Evolutionary conservation across 2,797 vertebrate genomes (phyloP), one percentile per base, ranked within the genome.

Genomic region (Gymnoscopelus braueri): DNA sequence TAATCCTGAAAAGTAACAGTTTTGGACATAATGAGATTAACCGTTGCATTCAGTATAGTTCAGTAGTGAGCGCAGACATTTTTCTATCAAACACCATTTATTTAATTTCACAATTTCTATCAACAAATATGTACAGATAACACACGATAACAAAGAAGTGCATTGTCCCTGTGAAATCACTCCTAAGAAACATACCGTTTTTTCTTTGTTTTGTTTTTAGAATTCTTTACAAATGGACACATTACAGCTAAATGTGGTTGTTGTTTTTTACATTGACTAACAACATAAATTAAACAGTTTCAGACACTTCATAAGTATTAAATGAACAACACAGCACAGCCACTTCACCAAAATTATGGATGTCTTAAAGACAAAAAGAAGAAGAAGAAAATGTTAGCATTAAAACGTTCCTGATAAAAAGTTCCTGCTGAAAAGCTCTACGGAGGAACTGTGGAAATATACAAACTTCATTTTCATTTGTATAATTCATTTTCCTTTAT

Each of bases 71-170:
- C 26, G 29, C n/a, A 29, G 11, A 47, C n/a, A 13, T 52, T 63
- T 77, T 80, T 74, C 63, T 89, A 89, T 90, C 81, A 91, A 90
- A 91, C 80, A 77, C 15, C 63, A 85, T 90, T 85, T 87, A 91
- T 88, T 89, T 65, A 82, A 85, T 77, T 84, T 87, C 80, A 61
- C 78, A 60, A 85, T 83, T 80, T 83, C 88, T 91, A 92, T 93
- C 65, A 79, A 91, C 89, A 91, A 57, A 35, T 92, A 88, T 92
- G 83, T 92, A 92, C 90, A 93, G 12, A 80, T 69, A 83, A 32
- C 32, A 32, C 32, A 78, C 80, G 79, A 81, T 60, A 75, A 87
- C 79, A 79, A 77, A 67, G 54, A 56, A 58, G 65, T 68, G 44
- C 39, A 56, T 29, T 71, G 77, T 78, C 72, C 77, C 77, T 74